Conservation (phyloP, 2,113 vertebrate genomes). For the Aldabrachelys gigantea region DNA sequence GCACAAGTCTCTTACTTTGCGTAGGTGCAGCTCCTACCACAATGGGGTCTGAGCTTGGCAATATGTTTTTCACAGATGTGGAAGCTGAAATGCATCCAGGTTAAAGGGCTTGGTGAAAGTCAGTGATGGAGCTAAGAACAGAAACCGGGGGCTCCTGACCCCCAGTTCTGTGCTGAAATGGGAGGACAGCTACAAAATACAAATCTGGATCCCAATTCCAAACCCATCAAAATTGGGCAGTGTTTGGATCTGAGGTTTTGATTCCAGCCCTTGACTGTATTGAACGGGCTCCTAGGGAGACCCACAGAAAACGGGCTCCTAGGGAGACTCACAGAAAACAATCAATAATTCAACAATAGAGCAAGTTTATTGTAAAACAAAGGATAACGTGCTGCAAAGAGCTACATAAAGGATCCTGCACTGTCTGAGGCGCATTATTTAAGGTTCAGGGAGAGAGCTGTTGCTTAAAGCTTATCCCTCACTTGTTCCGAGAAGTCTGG, state of each 20-base stretch:
- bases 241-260: not conserved
- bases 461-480: not conserved
- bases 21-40: not conserved
- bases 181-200: not conserved
- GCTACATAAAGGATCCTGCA: not conserved
- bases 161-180: not conserved
- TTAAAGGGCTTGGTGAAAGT: not conserved
- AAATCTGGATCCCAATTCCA: not conserved
- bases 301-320: not conserved
- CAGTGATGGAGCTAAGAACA: not conserved
- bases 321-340: accelerated
- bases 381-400: not conserved
- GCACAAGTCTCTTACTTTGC: not conserved
- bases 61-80: not conserved
- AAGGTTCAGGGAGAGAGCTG: not conserved
- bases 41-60: not conserved
- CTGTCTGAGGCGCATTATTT: not conserved
- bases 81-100: not conserved
- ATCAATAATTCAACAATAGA: not conserved
- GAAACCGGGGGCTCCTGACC: not conserved
- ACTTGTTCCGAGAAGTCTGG: not conserved
- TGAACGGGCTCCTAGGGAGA: not conserved
- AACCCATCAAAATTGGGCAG: not conserved
- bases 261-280: not conserved
- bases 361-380: not conserved